Conservation (phyloP, 2,797 vertebrate species). For the Gallinago solitaria region DNA sequence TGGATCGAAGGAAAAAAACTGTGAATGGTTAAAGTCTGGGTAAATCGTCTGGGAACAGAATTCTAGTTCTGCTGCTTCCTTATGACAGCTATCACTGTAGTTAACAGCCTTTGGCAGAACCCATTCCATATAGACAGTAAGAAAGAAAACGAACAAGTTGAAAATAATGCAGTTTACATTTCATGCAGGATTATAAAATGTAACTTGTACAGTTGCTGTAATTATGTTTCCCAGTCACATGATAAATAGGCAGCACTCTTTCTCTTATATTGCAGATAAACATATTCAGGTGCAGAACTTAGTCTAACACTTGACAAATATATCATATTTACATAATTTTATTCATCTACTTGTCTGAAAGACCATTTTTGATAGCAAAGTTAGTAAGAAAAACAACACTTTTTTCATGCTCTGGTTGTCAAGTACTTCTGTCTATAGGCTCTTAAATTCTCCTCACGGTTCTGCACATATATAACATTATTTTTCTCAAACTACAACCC, state of each 20-base stretch:
- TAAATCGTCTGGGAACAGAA: neutral
- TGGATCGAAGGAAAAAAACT: neutral
- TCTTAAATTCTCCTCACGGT: neutral
- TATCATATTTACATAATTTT: neutral
- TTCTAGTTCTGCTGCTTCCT: neutral
- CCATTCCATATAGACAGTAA: rapidly evolving
- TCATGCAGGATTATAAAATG: neutral
- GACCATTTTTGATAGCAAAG: neutral
- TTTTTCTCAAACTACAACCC: neutral
- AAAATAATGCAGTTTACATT: neutral
- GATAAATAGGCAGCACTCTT: neutral
- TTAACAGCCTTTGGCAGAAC: neutral
- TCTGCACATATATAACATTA: neutral
- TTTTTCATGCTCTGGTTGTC: neutral
- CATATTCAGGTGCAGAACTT: neutral
- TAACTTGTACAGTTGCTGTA: neutral
- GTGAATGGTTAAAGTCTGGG: neutral
- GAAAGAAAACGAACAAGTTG: neutral
- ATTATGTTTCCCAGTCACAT: neutral
- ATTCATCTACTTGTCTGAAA: neutral
- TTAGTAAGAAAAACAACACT: neutral
- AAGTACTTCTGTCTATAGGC: neutral
- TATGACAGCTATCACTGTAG: neutral
- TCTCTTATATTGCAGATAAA: neutral
- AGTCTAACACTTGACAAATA: neutral